A percentile compares a stretch with the other conserved stretches of the same genome.
These are phyloP conservation scores for Asobara japonica DNA, from an alignment of 1,140 invertebrate species.

Conservation along the genomic window DNA sequence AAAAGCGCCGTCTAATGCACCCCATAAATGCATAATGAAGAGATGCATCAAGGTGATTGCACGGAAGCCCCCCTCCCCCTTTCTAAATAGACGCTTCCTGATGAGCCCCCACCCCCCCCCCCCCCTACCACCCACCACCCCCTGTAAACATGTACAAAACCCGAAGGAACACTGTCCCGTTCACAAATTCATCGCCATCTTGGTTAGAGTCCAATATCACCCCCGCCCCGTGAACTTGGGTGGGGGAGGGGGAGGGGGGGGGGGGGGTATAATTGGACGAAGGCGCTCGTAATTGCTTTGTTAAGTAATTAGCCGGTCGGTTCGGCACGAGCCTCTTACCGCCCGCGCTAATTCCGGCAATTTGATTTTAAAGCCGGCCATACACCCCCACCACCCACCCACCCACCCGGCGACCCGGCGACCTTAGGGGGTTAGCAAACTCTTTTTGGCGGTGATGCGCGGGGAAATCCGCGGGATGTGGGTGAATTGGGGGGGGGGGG, in stretches of 20 bases:
- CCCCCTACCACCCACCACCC: background rate
- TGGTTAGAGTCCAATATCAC: background rate
- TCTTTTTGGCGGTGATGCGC: no score
- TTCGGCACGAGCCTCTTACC: constrained; percentile 34
- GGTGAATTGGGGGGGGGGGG: no score
- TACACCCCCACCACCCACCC: background rate
- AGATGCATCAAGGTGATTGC: constrained; percentile 26
- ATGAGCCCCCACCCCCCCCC: background rate
- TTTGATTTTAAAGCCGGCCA: constrained; percentile 37
- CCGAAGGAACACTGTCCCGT: background rate
- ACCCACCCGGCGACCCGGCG: background rate
- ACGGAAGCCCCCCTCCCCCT: background rate
- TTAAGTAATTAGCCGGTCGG: constrained; percentile 42
- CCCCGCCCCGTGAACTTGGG: background rate
- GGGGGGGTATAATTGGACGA: constrained; percentile 39
- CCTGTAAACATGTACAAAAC: background rate
- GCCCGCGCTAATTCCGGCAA: constrained; percentile 36
- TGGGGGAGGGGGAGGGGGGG: background rate
- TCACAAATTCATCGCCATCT: constrained; percentile 2
- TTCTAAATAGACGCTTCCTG: background rate
- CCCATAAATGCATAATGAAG: constrained; percentile 29
- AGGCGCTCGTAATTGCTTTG: constrained; percentile 42
- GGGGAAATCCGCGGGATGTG: no score
- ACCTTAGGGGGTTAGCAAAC: no score
- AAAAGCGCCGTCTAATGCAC: background rate